Evolutionary conservation across 2,888 invertebrate species (phyloP), one percentile per base, ranked within the genome.

Genomic region (Drosophila suboccidentalis): DNA sequence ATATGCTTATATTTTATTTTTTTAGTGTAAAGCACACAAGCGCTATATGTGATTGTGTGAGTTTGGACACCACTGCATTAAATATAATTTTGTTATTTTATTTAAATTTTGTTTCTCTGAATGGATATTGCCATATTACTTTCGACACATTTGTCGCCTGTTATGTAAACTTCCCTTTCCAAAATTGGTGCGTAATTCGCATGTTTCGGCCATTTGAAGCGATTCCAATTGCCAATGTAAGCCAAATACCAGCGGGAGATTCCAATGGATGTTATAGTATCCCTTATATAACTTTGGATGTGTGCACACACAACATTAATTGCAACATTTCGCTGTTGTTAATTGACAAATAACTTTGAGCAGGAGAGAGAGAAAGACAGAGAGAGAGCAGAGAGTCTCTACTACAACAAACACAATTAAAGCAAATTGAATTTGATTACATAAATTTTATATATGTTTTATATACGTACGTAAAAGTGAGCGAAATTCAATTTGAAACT

Each of bases 311-410:
- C 74, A 73, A 80, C 80, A 82, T 83, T 86, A 88, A 86, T 85
- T 86, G 87, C 83, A 83, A 88, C 76, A 86, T 88, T 85, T 85
- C 67, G 71, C 80, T 77, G 71, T 70, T 84, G 78, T 86, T 88
- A 85, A 85, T 85, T 85, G 89, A 77, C 87, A 87, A 83, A 86
- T 76, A 81, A 74, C 70, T 67, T 68, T 59, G 50, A 6, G 3
- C 9, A 26, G 43, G 41, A 26, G 29, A 8, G 19, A 39, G 43
- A 26, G 17, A 17, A 0, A 9, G 19, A 39, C 32, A 26, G 17
- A 17, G 0, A 19, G 8, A 0, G 3, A 43, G 11, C 26, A 1
- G 3, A 43, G 15, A 38, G 49, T 19, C 50, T 49, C 50, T 29
- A 34, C 43, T 22, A 32, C 22, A 51, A 49, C 51, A 58, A 80